Evolutionary conservation across 2,888 invertebrate species (phyloP).

Genomic region (Plagiodera versicolora): DNA sequence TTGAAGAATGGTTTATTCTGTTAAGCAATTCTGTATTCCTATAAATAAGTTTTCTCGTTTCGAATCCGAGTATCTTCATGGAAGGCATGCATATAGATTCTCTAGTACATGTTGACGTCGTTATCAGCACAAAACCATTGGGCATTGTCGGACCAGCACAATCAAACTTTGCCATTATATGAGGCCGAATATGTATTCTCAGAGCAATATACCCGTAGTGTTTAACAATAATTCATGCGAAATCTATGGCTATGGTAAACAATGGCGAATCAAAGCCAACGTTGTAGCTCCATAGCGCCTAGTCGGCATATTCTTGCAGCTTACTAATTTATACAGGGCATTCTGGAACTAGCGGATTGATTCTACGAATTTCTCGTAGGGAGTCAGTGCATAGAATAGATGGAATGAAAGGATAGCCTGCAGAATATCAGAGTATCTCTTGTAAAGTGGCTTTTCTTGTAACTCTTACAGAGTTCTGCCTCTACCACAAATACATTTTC

Average conservation of each 20-base stretch:
- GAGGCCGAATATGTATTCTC: not conserved
- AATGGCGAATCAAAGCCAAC: constrained; percentile 24
- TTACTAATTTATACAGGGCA: constrained; percentile 19
- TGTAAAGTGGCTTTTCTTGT: too few species aligned
- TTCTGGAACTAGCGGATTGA: too few species aligned
- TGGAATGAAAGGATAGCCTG: too few species aligned
- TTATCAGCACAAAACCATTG: not conserved
- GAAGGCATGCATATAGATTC: not conserved
- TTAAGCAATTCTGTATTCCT: not conserved
- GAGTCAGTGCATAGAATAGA: too few species aligned
- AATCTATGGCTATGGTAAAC: constrained; percentile 20
- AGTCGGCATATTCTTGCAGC: constrained; percentile 32
- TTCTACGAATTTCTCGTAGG: too few species aligned
- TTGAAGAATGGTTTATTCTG: too few species aligned
- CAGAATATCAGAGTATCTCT: too few species aligned
- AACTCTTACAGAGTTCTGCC: too few species aligned
- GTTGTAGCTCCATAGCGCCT: constrained; percentile 17
- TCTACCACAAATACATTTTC: too few species aligned
- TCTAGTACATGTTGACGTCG: not conserved
- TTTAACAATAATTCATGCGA: constrained; percentile 17
- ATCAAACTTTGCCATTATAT: not conserved
- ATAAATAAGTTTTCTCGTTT: not conserved
- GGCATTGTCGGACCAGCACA: not conserved
- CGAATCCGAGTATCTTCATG: not conserved
- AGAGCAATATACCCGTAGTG: not conserved